Percentiles rank a stretch among this genome's conserved stretches.
Evolutionary conservation across 2,888 invertebrate genomes (phyloP).

Genomic region (Dinocampus coccinellae): DNA sequence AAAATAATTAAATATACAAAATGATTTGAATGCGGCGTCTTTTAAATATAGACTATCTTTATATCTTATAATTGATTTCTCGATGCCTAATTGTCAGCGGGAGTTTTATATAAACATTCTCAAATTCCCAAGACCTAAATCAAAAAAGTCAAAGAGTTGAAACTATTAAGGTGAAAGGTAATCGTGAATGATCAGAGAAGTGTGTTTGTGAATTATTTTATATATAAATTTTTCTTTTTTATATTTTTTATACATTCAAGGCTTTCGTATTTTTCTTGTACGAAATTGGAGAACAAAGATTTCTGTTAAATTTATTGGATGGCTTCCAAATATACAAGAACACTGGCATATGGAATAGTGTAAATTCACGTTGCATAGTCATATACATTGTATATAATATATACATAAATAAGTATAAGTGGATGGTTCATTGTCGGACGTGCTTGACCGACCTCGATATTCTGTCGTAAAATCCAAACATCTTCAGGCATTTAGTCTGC

Average conservation of each 20-base stretch:
- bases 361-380: slow-evolving; percentile 12
- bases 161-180: slow-evolving; percentile 7
- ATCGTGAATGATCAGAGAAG: not conserved
- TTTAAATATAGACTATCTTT: not conserved
- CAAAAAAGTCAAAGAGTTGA: not conserved
- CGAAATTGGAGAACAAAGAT: slow-evolving; percentile 24
- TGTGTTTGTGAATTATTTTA: not conserved
- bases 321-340: slow-evolving; percentile 25
- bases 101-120: slow-evolving; percentile 13
- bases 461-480: slow-evolving; percentile 32
- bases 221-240: not conserved
- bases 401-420: not conserved
- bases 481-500: slow-evolving; percentile 18
- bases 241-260: slow-evolving; percentile 1
- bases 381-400: not conserved
- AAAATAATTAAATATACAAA: not conserved
- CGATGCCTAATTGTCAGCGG: slow-evolving; percentile 21
- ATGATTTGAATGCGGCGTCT: slow-evolving; percentile 17
- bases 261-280: not conserved
- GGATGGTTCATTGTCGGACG: slow-evolving; percentile 33
- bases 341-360: not conserved
- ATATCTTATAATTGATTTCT: slow-evolving; percentile 32
- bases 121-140: slow-evolving; percentile 1
- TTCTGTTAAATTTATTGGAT: slow-evolving; percentile 31
- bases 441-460: slow-evolving; percentile 33